phyloP scores from a whole-genome alignment of 2,113 vertebrate species.

The Dasyornis broadbenti region DNA sequence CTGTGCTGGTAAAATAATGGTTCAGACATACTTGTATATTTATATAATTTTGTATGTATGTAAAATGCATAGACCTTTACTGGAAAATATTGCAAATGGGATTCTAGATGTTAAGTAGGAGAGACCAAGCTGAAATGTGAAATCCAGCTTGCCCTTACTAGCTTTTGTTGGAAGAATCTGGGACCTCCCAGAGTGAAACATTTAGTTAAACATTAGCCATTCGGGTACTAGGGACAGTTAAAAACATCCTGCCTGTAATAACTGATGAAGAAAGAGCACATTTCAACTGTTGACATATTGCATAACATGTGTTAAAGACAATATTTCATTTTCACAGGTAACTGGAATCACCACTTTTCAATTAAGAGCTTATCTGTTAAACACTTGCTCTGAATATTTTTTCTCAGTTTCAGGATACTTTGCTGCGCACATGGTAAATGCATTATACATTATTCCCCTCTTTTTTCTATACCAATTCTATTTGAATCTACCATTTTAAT shows the following conservation, averaged over 20 bases:
- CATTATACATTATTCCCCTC: not conserved
- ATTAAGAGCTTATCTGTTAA: slow-evolving; percentile 58
- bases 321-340: slow-evolving; percentile 25
- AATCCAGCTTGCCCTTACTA: not conserved
- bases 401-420: slow-evolving; percentile 17
- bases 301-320: slow-evolving; percentile 15
- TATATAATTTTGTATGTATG: not conserved
- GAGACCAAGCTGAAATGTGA: slow-evolving; percentile 3
- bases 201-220: slow-evolving; percentile 37
- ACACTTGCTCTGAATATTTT: not conserved
- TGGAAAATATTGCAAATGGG: not conserved
- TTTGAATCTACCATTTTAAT: not conserved
- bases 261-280: not conserved
- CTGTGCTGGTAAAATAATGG: not conserved
- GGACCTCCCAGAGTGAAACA: not conserved
- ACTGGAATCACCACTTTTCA: slow-evolving; percentile 40
- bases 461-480: not conserved
- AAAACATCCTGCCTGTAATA: slow-evolving; percentile 40
- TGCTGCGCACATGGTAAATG: not conserved
- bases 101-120: not conserved
- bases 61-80: not conserved
- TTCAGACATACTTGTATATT: not conserved
- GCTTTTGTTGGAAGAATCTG: not conserved
- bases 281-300: slow-evolving; percentile 22
- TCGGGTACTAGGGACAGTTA: not conserved